These are phyloP conservation scores for Heteropelma amictum DNA, from an alignment of 2,888 invertebrate species.

Conservation along the genomic window DNA sequence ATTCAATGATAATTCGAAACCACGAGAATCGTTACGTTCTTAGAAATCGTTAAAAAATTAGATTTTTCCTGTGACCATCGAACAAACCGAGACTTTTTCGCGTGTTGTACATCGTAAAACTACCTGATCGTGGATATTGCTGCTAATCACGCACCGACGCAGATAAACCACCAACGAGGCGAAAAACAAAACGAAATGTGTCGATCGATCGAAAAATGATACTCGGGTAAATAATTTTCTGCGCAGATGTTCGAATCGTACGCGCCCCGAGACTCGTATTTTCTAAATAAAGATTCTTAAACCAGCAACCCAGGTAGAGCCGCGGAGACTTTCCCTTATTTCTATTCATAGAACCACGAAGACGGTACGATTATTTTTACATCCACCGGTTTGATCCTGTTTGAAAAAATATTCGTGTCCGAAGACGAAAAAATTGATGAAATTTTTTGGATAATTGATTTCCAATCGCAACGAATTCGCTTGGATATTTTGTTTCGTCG, in stretches of 20 bases:
- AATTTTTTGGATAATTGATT: no score
- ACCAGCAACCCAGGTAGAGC: constrained; percentile 59
- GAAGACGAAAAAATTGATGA: not conserved
- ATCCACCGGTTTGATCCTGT: no score
- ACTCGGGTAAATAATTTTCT: not conserved
- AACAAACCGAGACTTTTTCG: constrained; percentile 1
- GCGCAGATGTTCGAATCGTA: not conserved
- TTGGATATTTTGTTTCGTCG: not conserved
- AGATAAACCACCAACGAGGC: not conserved
- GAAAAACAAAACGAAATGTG: not conserved
- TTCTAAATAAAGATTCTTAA: constrained; percentile 30
- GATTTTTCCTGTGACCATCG: not conserved
- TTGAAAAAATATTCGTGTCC: no score
- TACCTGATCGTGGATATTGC: constrained; percentile 17
- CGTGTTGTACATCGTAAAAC: constrained; percentile 21
- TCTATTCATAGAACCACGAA: constrained; percentile 66
- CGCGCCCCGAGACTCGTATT: constrained; percentile 4
- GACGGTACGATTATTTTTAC: constrained; percentile 34
- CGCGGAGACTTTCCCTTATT: constrained; percentile 61
- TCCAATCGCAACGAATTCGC: no score
- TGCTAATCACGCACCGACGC: constrained; percentile 27
- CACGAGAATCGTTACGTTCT: no score
- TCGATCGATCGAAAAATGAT: not conserved
- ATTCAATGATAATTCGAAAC: no score
- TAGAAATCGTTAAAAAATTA: no score